Evolutionary conservation across 64 coral and sea anemone genomes (phyloP).

Genomic region (Pocillopora damicornis): DNA sequence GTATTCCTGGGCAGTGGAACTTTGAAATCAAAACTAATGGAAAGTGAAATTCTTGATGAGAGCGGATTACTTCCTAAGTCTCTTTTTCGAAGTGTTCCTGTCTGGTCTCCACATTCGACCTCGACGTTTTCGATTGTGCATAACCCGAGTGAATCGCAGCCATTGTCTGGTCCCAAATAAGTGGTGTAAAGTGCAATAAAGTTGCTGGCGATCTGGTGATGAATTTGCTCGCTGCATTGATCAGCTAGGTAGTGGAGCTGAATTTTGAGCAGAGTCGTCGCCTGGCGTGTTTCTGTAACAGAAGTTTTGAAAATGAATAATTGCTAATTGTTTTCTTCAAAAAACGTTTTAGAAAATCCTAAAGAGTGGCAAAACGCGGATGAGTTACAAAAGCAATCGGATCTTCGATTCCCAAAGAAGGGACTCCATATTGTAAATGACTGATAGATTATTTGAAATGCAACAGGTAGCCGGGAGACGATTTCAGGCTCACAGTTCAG

Average conservation of each 20-base stretch:
- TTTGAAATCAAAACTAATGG: too few species aligned
- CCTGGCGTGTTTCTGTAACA: neutral
- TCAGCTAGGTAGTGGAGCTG: neutral
- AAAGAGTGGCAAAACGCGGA: neutral
- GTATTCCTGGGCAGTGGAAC: too few species aligned
- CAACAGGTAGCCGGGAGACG: too few species aligned
- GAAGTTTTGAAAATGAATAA: neutral
- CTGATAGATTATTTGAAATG: too few species aligned
- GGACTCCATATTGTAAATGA: too few species aligned
- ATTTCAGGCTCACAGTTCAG: too few species aligned
- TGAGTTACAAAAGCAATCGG: too few species aligned
- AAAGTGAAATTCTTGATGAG: too few species aligned
- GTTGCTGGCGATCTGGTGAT: neutral
- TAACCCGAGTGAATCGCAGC: neutral
- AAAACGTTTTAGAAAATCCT: neutral
- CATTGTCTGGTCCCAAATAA: neutral
- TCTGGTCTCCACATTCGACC: slow-evolving; percentile 8
- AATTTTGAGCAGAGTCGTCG: too few species aligned
- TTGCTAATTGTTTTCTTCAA: neutral
- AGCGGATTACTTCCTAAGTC: too few species aligned
- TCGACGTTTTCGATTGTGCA: slow-evolving; percentile 1
- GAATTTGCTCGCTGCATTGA: neutral
- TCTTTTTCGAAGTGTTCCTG: too few species aligned
- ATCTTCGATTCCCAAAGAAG: too few species aligned
- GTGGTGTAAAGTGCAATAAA: neutral